phyloP scores from a whole-genome alignment of 2,113 vertebrate genomes.

The Astatoreochromis straeleni region DNA sequence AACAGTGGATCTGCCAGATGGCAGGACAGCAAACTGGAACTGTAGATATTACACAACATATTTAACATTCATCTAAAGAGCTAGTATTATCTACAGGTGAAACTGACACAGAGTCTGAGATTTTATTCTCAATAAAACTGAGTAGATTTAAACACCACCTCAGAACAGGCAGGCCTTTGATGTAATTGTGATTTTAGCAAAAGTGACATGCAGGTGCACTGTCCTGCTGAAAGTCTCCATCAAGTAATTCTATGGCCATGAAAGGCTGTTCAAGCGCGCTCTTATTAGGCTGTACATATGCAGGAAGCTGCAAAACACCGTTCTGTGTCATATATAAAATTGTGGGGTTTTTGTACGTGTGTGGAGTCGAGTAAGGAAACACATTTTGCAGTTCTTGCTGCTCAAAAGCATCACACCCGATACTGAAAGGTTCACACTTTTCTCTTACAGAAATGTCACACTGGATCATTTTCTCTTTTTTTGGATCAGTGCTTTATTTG shows the following conservation, averaged over 20 bases:
- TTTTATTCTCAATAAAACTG: not conserved
- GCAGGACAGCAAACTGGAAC: not conserved
- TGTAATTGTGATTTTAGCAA: not conserved
- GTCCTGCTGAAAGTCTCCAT: not conserved
- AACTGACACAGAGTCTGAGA: not conserved
- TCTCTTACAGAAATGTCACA: not conserved
- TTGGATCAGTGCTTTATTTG: not conserved
- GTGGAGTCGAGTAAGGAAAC: not conserved
- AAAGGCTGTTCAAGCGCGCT: not conserved
- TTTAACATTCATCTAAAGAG: not conserved
- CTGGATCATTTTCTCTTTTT: not conserved
- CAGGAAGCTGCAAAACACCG: not conserved
- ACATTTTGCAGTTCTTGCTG: not conserved
- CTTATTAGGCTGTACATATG: not conserved
- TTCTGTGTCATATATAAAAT: not conserved
- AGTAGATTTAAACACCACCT: not conserved
- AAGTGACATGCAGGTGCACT: not conserved
- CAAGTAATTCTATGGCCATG: not conserved
- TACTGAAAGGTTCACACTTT: not conserved
- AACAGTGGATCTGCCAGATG: not conserved
- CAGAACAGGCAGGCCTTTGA: not conserved
- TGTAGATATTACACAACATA: not conserved
- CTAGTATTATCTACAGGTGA: not conserved
- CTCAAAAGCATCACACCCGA: accelerated
- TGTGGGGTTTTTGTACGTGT: not conserved